Evolutionary conservation across 2,113 vertebrate species (phyloP).

Genomic region (Proteles cristata): DNA sequence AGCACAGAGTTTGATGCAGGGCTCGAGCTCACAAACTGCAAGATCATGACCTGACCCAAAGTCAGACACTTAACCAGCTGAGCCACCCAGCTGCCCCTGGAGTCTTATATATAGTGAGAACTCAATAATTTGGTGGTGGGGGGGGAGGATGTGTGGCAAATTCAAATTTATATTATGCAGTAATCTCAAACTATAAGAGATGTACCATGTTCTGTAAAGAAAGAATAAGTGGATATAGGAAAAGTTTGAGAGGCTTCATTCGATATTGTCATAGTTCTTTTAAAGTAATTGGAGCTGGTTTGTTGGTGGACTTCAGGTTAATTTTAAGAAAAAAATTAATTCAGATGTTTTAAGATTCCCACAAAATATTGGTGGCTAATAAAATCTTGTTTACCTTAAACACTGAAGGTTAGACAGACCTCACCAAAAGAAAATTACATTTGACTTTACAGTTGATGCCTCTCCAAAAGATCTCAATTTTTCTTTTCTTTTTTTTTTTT

Average conservation of each 20-base stretch:
- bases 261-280: neutral
- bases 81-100: no score
- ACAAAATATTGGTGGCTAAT: neutral
- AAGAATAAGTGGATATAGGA: neutral
- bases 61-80: no score
- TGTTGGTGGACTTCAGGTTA: neutral
- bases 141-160: neutral
- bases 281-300: neutral
- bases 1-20: no score
- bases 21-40: no score
- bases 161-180: neutral
- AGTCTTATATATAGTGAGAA: neutral
- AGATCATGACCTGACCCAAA: no score
- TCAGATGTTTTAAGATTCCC: neutral
- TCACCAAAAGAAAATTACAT: neutral
- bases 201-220: neutral
- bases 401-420: neutral
- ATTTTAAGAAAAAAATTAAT: slow-evolving; percentile 1
- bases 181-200: neutral
- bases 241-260: neutral
- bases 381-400: neutral
- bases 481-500: neutral
- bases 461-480: neutral
- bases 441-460: neutral
- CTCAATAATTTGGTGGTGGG: neutral